Evolutionary conservation across 2,888 invertebrate genomes (phyloP), one percentile per base, ranked within the genome.

Genomic region (Latheticus oryzae): DNA sequence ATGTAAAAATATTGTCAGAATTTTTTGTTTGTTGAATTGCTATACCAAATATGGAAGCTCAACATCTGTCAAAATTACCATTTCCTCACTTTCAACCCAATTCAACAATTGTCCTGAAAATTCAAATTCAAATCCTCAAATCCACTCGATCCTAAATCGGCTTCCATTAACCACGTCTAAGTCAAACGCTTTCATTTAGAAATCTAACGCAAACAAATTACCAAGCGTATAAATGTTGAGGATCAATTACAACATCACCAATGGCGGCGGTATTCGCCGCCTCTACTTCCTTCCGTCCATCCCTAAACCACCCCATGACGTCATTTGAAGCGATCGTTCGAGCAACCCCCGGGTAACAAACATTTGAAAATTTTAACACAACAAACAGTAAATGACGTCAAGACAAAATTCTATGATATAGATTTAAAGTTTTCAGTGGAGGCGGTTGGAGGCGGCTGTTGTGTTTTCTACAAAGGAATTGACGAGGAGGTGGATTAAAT

Each of bases 251-350:
- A 58, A 56, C 52, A 55, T 58, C 61, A 66, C 65, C 64, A 67
- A 67, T 66, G 65, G 66, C 64, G 58, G 43, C 60, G n/a, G n/a
- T n/a, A 50, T 24, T 48, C 60, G 59, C 63, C 67, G 62, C 70
- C 67, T 61, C 60, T 65, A 32, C 62, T 58, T 64, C 66, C 68
- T 58, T 55, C 57, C 40, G 32, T 28, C 61, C 51, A 12, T 21
- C 47, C 16, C 56, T 40, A 33, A 16, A 37, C n/a, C 48, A 58
- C 55, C 59, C 60, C 51, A 51, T 71, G 66, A 69, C 72, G 73
- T 72, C 72, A 71, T 63, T 9, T 28, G 54, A 38, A 50, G n/a
- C 72, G 70, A 69, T 69, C 72, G 71, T 72, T 72, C 68, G 71
- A 71, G 70, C 54, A 53, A 54, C 35, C 67, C 69, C 69, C 63